These are phyloP conservation scores for Lordiphosa collinella DNA, from an alignment of 1,140 invertebrate genomes.

Conservation along the genomic window DNA sequence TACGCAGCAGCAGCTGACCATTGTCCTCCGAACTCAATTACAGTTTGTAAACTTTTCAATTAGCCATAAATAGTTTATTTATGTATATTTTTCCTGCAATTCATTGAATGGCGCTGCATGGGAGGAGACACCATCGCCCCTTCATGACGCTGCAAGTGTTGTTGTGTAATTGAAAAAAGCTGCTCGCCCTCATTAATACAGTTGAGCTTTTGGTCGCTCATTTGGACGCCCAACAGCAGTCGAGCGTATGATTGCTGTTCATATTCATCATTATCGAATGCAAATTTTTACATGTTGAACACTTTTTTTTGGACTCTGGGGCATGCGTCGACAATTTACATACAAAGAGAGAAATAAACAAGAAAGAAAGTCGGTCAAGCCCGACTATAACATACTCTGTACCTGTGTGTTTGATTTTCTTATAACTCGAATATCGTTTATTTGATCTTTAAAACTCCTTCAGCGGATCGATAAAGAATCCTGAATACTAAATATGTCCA, in stretches of 20 bases:
- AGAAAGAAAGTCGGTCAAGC: too few relatives aligned
- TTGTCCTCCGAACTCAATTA: slow-evolving; percentile 66
- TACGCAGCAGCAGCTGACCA: slow-evolving; percentile 42
- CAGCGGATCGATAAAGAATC: too few relatives aligned
- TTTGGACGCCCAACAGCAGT: slow-evolving; percentile 52
- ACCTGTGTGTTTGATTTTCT: too few relatives aligned
- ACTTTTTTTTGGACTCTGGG: slow-evolving; percentile 6
- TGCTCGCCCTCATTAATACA: slow-evolving; percentile 53
- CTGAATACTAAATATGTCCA: too few relatives aligned
- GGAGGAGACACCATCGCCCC: background rate
- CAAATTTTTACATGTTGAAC: slow-evolving; percentile 44
- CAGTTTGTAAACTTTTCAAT: slow-evolving; percentile 78
- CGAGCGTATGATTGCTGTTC: slow-evolving; percentile 72
- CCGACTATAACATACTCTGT: too few relatives aligned
- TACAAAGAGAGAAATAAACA: too few relatives aligned
- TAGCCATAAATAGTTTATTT: slow-evolving; percentile 74
- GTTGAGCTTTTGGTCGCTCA: slow-evolving; percentile 54
- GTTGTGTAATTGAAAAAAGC: slow-evolving; percentile 56
- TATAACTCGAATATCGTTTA: too few relatives aligned
- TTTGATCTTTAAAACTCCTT: too few relatives aligned
- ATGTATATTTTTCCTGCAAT: slow-evolving; percentile 70
- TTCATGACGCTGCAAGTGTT: slow-evolving; percentile 32
- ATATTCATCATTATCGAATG: slow-evolving; percentile 69
- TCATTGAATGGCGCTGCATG: slow-evolving; percentile 28
- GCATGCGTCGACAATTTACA: too few relatives aligned